Percentiles rank a stretch among this genome's conserved stretches.
Conservation (phyloP, 2,797 vertebrate genomes). For the Fratercula arctica region DNA sequence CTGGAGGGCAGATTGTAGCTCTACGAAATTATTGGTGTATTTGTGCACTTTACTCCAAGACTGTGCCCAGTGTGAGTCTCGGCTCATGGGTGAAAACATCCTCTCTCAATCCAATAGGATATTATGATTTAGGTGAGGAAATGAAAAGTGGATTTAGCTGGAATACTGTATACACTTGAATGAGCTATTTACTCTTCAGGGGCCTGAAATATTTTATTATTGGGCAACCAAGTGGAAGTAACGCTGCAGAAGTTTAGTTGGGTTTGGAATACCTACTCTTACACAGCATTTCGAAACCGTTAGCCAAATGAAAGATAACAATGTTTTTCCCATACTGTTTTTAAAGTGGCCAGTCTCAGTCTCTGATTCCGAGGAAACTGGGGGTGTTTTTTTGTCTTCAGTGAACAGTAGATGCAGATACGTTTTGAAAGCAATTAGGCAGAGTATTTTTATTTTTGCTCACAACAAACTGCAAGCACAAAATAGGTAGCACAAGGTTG, state of each 20-base stretch:
- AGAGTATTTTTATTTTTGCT: slow-evolving; percentile 24
- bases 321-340: not conserved
- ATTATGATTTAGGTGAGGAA: not conserved
- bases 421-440: slow-evolving; percentile 55
- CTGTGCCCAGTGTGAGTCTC: fast-evolving
- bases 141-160: not conserved
- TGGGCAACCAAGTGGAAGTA: slow-evolving; percentile 9
- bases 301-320: not conserved
- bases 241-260: slow-evolving; percentile 1
- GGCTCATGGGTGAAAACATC: not conserved
- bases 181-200: not conserved
- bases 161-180: not conserved
- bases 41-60: not conserved
- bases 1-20: not conserved
- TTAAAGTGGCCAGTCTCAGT: not conserved
- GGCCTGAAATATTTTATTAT: not conserved
- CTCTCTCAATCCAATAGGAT: not conserved
- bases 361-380: not conserved
- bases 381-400: not conserved
- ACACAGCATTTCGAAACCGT: not conserved
- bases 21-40: fast-evolving
- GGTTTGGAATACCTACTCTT: slow-evolving; percentile 7
- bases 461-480: slow-evolving; percentile 27
- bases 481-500: not conserved
- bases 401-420: not conserved